A percentile compares a stretch with the other conserved stretches of the same genome.
These are phyloP conservation scores for Huso huso DNA, from an alignment of 2,797 vertebrate genomes.

Conservation along the genomic window DNA sequence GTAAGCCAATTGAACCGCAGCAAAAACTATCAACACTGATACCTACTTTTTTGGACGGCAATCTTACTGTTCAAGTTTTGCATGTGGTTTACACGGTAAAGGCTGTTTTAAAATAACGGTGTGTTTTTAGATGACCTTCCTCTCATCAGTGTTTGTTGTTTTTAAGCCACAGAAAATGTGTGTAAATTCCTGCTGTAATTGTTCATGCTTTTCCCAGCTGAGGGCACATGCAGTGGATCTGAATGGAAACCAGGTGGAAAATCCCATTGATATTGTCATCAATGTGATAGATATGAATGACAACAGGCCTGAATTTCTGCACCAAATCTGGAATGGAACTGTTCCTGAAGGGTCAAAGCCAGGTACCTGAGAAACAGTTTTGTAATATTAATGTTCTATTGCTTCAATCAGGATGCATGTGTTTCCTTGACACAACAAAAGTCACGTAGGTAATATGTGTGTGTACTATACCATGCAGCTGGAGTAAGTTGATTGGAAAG, in stretches of 20 bases:
- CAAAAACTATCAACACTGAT: no score
- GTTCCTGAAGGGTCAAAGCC: conserved; percentile 94
- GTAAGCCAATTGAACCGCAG: no score
- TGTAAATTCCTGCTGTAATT: conserved; percentile 18
- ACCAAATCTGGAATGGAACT: conserved; percentile 91
- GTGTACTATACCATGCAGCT: no score
- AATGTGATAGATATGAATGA: conserved; percentile 98
- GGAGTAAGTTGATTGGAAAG: no score
- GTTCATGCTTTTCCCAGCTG: conserved; percentile 61
- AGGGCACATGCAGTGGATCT: conserved; percentile 94
- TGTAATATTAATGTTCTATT: not conserved
- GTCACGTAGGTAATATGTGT: no score
- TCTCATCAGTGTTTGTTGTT: not conserved
- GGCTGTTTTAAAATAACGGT: conserved; percentile 13
- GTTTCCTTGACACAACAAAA: not conserved
- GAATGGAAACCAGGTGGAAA: conserved; percentile 97
- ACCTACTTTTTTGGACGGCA: not conserved
- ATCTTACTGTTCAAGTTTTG: not conserved
- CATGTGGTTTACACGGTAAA: not conserved
- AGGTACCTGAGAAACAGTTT: conserved; percentile 55
- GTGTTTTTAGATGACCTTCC: conserved; percentile 15
- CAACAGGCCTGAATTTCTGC: conserved; percentile 90
- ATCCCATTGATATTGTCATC: conserved; percentile 93
- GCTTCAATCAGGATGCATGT: not conserved
- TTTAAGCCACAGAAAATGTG: not conserved